phyloP scores from a whole-genome alignment of 2,888 invertebrate genomes.

The Megalurothrips usitatus region DNA sequence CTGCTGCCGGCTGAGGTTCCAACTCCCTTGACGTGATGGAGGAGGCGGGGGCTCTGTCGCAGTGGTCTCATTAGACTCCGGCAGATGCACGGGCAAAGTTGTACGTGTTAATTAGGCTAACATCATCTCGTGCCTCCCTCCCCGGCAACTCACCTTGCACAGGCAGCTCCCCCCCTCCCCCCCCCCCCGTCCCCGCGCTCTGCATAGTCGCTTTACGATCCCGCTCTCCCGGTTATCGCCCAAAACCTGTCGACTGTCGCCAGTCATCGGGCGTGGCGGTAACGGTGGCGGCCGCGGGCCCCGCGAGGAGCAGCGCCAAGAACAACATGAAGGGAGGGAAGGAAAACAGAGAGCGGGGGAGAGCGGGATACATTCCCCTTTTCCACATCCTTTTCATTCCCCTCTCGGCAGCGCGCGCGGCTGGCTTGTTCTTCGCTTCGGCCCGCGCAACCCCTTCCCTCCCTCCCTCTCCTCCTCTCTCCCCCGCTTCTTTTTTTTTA shows the following conservation, averaged over 20 bases:
- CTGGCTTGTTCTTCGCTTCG: neutral
- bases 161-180: neutral
- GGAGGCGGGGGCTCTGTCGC: neutral
- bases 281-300: too few species aligned
- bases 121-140: slow-evolving; percentile 1
- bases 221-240: too few species aligned
- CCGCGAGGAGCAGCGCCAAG: too few species aligned
- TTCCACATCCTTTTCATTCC: neutral
- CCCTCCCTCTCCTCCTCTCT: neutral
- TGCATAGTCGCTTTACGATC: too few species aligned
- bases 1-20: too few species aligned
- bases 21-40: too few species aligned
- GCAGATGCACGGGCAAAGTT: slow-evolving; percentile 19
- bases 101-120: slow-evolving; percentile 25
- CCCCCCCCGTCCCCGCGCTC: neutral
- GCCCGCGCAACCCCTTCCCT: neutral
- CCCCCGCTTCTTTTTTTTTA: neutral
- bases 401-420: neutral
- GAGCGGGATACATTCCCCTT: too few species aligned
- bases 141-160: neutral
- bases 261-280: too few species aligned
- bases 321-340: too few species aligned
- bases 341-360: too few species aligned
- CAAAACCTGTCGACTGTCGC: too few species aligned
- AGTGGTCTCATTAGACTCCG: slow-evolving; percentile 24